phyloP scores from a whole-genome alignment of 2,888 invertebrate genomes.

The Mythimna albipuncta region DNA sequence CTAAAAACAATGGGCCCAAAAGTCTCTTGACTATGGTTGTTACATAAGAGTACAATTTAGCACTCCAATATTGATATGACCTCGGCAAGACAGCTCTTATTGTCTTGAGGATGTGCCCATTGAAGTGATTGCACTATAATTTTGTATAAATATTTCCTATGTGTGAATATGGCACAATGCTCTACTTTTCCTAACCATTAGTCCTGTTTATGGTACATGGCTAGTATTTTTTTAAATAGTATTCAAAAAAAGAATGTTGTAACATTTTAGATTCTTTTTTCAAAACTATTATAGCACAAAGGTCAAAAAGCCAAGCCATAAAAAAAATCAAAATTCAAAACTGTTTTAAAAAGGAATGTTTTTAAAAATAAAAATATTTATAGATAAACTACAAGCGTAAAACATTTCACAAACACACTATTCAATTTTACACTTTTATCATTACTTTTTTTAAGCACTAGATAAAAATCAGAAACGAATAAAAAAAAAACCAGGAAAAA shows the following conservation, averaged over 20 bases:
- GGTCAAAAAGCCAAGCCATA: too few species aligned
- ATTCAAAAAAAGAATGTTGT: background rate
- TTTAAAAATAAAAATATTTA: background rate
- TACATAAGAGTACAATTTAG: constrained; percentile 56
- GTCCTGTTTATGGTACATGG: background rate
- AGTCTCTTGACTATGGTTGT: constrained; percentile 27
- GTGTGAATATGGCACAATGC: constrained; percentile 13
- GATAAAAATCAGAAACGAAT: background rate
- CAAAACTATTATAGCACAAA: background rate
- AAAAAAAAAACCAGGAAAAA: too few species aligned
- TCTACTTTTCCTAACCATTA: constrained; percentile 10
- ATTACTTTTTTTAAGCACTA: too few species aligned
- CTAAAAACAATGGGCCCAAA: constrained; percentile 9
- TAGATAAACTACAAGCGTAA: background rate
- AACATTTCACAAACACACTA: background rate
- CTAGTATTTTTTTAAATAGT: background rate
- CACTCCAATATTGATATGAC: constrained; percentile 68
- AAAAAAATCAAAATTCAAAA: constrained; percentile 1
- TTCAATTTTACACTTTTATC: too few species aligned
- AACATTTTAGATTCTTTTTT: background rate
- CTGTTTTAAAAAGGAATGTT: background rate
- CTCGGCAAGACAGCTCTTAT: constrained; percentile 58
- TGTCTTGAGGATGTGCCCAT: constrained; percentile 68
- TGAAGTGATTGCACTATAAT: constrained; percentile 65
- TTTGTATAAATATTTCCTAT: constrained; percentile 54